Conservation (phyloP, 1,140 invertebrate genomes). For the Pseudomyrmex pallidus region DNA sequence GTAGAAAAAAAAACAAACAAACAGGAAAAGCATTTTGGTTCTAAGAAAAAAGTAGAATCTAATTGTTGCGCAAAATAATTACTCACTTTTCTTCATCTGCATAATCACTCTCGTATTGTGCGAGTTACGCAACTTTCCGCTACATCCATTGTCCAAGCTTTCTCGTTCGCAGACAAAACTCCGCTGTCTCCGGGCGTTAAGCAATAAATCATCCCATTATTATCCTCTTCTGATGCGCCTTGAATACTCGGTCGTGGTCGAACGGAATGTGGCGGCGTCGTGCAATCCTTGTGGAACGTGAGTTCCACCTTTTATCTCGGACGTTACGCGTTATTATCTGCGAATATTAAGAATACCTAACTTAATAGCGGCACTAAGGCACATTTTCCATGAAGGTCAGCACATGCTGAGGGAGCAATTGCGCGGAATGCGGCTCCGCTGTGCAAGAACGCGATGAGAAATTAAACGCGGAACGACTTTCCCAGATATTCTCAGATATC, state of each 20-base stretch:
- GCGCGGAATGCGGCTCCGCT: neutral
- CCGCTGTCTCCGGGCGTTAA: neutral
- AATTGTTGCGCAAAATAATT: neutral
- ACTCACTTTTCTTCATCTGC: too few relatives aligned
- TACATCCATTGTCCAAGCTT: neutral
- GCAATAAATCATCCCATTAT: constrained; percentile 27
- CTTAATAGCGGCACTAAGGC: constrained; percentile 14
- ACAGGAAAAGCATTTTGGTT: too few relatives aligned
- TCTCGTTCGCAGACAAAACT: neutral
- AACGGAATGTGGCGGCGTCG: constrained; percentile 8
- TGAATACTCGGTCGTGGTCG: constrained; percentile 14
- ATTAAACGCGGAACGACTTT: neutral
- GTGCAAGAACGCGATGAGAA: neutral
- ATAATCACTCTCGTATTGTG: neutral
- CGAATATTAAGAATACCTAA: constrained; percentile 34
- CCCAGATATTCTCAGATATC: neutral
- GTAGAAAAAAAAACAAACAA: too few relatives aligned
- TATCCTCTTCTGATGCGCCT: constrained; percentile 1
- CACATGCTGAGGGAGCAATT: neutral
- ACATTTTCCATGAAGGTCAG: constrained; percentile 22
- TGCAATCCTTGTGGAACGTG: constrained; percentile 15
- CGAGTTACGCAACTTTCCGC: neutral
- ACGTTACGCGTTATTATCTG: constrained; percentile 19
- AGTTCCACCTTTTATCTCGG: constrained; percentile 10
- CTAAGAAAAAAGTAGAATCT: too few relatives aligned